Conservation (phyloP, 1,140 invertebrate genomes). For the Mesaphorura yosii region DNA sequence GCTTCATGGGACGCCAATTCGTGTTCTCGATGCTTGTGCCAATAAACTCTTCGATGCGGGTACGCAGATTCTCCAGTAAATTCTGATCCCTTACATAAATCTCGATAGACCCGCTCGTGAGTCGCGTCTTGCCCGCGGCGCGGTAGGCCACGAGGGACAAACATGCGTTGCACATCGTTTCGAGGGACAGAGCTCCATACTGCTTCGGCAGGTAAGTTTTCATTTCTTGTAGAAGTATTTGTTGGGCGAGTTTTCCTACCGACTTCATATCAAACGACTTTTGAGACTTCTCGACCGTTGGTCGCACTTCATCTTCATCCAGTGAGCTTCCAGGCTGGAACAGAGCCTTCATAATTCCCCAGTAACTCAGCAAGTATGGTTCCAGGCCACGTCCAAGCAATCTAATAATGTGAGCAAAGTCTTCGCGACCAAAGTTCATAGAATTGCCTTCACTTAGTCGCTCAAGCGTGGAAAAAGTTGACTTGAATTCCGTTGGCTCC, state of each 20-base stretch:
- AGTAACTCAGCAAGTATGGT: slow-evolving; percentile 23
- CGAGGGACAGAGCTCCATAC: slow-evolving; percentile 28
- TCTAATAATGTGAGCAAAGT: slow-evolving; percentile 1
- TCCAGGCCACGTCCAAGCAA: slow-evolving; percentile 10
- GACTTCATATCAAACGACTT: slow-evolving; percentile 20
- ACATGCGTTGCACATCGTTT: slow-evolving; percentile 20
- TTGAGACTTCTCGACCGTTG: background rate
- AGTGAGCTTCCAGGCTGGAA: slow-evolving; percentile 12
- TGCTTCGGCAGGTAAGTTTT: slow-evolving; percentile 9
- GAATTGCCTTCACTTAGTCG: background rate
- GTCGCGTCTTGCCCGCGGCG: too few species aligned
- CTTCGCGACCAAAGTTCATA: background rate
- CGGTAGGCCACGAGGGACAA: too few species aligned
- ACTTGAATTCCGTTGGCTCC: background rate
- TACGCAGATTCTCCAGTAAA: too few species aligned
- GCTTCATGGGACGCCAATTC: too few species aligned
- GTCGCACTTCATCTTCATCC: background rate
- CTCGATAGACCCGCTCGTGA: too few species aligned
- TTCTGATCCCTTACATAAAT: too few species aligned
- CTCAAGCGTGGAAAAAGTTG: background rate
- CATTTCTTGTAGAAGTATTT: slow-evolving; percentile 15
- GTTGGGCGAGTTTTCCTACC: slow-evolving; percentile 19
- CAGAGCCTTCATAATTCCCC: slow-evolving; percentile 14
- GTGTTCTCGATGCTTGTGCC: too few species aligned
- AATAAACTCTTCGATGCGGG: too few species aligned